Base-by-base conservation (phyloP, 64 coral and sea anemone genomes). In the Pocillopora damicornis region DNA sequence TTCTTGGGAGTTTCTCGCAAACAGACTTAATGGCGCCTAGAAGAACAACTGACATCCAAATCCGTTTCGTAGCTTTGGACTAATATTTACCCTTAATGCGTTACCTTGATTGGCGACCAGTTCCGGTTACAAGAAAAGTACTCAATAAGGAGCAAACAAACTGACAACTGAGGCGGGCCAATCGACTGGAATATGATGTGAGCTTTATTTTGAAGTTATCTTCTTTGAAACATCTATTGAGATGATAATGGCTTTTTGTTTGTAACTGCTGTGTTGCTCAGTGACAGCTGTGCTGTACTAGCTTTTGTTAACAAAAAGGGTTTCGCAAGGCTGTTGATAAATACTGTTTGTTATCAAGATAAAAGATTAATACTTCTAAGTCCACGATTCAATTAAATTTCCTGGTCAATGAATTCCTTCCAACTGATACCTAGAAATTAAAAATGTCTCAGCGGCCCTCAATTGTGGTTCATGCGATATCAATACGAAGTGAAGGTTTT, bases 81-180 rank as follows among this genome's bases (percentile, higher is more conserved):
- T 58, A 85, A 85, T 85, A 73, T 85, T 85, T 85, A 85, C 81
- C 17, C 37, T 85, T 85, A 85, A 58, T 85, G 63, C 81, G 38
- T 85, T 72, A 73, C 81, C 51, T 38, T 58, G n/a, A 67, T 85
- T 66, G 56, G 69, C 64, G 37, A 13, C 64, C 38, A 85, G 81
- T 85, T 85, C 81, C 81, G 81, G 81, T 85, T 85, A 85, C 81
- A 85, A 26, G 81, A 85, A 85, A 85, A 73, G 37, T 45, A 73
- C 81, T 85, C 81, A 85, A 71, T 72, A n/a, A 58, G 51, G 36
- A 65, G 65, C 65, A 85, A 85, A 85, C 57, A 73, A 57, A 85
- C 63, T 85, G 64, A 85, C 81, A 85, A 38, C 62, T 57, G 16
- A 37, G 65, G 63, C 81, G 64, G 81, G 16, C 66, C 81, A 72